Percentiles rank a stretch among this genome's conserved stretches.
These are phyloP conservation scores for Cyprinodon tularosa DNA, from an alignment of 2,113 vertebrate species.

Conservation along the genomic window DNA sequence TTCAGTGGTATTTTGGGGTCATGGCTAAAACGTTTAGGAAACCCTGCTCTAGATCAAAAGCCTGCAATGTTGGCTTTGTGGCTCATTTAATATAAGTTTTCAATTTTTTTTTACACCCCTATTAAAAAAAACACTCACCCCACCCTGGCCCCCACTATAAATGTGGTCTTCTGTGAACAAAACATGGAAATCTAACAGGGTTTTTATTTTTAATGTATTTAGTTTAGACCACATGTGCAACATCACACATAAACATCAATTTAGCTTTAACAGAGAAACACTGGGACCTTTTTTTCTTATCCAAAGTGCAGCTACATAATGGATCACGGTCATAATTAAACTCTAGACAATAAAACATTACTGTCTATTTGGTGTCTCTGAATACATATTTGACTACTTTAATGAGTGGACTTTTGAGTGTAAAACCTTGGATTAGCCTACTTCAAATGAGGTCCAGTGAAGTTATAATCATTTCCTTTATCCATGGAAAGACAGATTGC, in stretches of 20 bases:
- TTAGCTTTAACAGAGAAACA: constrained; percentile 50
- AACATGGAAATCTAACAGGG: constrained; percentile 8
- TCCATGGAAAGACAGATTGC: background rate
- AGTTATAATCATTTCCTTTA: background rate
- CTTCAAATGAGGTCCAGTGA: background rate
- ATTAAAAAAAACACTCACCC: no score
- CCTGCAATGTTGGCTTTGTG: no score
- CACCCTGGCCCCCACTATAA: no score
- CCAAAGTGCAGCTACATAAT: constrained; percentile 51
- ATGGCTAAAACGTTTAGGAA: no score
- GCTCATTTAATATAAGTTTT: no score
- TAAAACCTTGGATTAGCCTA: background rate
- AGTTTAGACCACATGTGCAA: constrained; percentile 59
- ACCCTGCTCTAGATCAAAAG: no score
- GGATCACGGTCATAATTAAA: constrained; percentile 27
- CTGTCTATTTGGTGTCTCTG: constrained; percentile 9
- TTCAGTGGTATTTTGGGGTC: no score
- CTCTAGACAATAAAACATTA: constrained; percentile 45
- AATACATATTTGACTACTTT: constrained; percentile 3
- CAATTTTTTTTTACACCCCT: no score
- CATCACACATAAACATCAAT: constrained; percentile 63
- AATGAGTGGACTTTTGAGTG: background rate
- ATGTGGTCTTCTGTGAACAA: no score
- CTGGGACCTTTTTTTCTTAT: constrained; percentile 35
- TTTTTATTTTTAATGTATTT: constrained; percentile 61